Conservation (phyloP, 2,113 vertebrate genomes). For the Nicator chloris region DNA sequence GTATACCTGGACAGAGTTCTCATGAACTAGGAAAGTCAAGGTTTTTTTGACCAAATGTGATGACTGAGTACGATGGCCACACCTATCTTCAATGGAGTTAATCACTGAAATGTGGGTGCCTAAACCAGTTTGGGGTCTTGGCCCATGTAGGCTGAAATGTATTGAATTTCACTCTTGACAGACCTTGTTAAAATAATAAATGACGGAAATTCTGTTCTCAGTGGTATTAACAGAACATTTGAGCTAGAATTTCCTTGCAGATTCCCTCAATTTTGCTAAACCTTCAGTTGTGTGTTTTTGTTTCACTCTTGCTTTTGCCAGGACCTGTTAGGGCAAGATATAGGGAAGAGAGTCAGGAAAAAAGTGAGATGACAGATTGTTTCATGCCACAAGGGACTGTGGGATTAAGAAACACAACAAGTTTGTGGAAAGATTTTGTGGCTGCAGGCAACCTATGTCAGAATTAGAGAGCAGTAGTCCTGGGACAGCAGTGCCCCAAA, state of each 20-base stretch:
- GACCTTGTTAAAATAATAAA: background rate
- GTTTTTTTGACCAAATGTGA: background rate
- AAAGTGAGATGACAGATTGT: constrained; percentile 58
- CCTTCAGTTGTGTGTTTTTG: background rate
- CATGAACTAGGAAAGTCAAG: background rate
- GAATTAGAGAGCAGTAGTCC: constrained; percentile 8
- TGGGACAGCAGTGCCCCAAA: constrained; percentile 45
- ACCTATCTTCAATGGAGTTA: background rate
- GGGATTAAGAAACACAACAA: background rate
- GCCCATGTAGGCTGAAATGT: background rate
- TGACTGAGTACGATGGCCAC: background rate
- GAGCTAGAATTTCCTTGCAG: background rate
- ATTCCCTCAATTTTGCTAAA: background rate
- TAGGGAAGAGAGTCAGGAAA: background rate
- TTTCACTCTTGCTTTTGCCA: constrained; percentile 35
- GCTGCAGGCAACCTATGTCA: constrained; percentile 44
- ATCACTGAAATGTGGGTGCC: background rate
- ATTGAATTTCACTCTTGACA: background rate
- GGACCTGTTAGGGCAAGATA: background rate
- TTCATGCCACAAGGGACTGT: background rate
- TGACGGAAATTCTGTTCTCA: background rate
- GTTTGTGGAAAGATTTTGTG: background rate
- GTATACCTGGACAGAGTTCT: background rate
- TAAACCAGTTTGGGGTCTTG: background rate
- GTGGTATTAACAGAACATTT: background rate